These are phyloP conservation scores for Phasianus colchicus DNA, from an alignment of 2,113 vertebrate genomes.

Conservation along the genomic window DNA sequence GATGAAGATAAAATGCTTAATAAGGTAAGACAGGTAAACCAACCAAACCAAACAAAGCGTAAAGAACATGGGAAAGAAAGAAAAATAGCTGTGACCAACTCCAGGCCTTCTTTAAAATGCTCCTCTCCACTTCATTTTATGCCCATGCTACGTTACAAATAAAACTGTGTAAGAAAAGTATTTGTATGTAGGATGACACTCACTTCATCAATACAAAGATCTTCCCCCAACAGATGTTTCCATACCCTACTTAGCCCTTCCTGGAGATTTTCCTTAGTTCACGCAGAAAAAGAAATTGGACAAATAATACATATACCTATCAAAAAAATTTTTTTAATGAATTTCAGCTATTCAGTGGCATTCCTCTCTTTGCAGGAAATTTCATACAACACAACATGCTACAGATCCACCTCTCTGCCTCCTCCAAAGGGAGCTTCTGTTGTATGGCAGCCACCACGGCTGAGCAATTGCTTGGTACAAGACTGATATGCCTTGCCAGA, in stretches of 20 bases:
- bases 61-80: neutral
- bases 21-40: neutral
- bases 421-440: neutral
- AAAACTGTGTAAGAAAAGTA: neutral
- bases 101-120: neutral
- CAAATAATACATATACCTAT: neutral
- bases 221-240: neutral
- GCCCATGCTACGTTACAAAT: neutral
- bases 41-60: neutral
- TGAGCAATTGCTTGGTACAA: neutral
- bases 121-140: neutral
- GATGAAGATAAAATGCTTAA: neutral
- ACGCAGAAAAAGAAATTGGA: neutral
- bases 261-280: neutral
- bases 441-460: neutral
- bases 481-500: neutral
- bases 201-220: neutral
- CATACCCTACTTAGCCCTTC: neutral
- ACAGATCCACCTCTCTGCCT: rapidly evolving
- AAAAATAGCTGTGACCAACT: neutral
- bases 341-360: neutral
- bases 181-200: neutral
- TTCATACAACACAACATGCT: rapidly evolving
- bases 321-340: neutral
- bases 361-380: neutral